A percentile compares a stretch with the other conserved stretches of the same genome.
Conservation (phyloP, 2,888 invertebrate species). For the Lucinisca nassula region DNA sequence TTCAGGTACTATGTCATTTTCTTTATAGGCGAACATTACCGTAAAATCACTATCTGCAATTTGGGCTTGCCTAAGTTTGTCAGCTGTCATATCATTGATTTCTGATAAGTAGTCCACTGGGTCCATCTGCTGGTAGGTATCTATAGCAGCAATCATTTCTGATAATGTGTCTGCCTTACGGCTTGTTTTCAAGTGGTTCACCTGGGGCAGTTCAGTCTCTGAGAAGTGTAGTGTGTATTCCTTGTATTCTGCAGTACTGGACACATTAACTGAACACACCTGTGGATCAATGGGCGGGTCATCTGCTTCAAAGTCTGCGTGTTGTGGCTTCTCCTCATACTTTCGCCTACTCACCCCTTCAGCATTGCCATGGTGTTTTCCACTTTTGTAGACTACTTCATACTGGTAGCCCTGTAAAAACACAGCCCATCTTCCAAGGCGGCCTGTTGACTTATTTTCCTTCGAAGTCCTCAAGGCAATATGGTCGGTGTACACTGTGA, state of each 20-base stretch:
- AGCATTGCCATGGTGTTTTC: slow-evolving; percentile 48
- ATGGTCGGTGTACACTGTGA: slow-evolving; percentile 60
- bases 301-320: too few relatives aligned
- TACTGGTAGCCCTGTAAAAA: slow-evolving; percentile 56
- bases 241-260: too few relatives aligned
- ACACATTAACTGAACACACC: too few relatives aligned
- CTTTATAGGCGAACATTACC: slow-evolving; percentile 20
- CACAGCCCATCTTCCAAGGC: slow-evolving; percentile 63
- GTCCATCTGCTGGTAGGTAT: neutral
- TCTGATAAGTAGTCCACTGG: slow-evolving; percentile 11
- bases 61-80: neutral
- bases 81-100: neutral
- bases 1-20: slow-evolving; percentile 29
- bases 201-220: too few relatives aligned
- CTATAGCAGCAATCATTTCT: neutral
- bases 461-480: slow-evolving; percentile 44
- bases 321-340: too few relatives aligned
- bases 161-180: neutral
- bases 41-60: neutral
- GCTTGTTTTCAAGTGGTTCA: too few relatives aligned
- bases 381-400: slow-evolving; percentile 43
- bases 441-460: slow-evolving; percentile 33
- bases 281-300: too few relatives aligned
- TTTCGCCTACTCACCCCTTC: slow-evolving; percentile 38
- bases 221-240: too few relatives aligned